Conservation (phyloP, 2,888 invertebrate species). For the Invenusta paracnida region DNA sequence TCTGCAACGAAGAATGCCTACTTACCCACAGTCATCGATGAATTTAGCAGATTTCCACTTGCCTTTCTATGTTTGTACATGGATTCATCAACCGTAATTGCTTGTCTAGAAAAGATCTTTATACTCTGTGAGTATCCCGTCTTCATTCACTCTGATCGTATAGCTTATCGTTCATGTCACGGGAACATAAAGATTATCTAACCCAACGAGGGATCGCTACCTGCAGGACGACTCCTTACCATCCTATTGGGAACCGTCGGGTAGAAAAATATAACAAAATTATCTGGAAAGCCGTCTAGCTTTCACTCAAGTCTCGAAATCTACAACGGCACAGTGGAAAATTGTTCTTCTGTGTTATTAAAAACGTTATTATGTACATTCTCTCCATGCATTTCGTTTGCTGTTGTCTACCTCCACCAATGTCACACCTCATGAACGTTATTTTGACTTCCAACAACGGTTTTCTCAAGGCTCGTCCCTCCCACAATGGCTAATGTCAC, state of each 20-base stretch:
- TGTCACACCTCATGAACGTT: not conserved
- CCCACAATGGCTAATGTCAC: not conserved
- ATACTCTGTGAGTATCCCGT: too few species aligned
- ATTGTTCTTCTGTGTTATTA: constrained; percentile 31
- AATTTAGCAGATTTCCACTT: too few species aligned
- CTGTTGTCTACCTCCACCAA: constrained; percentile 36
- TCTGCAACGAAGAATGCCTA: too few species aligned
- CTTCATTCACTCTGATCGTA: too few species aligned
- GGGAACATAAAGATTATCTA: constrained; percentile 41
- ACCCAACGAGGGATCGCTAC: constrained; percentile 40
- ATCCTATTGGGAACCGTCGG: constrained; percentile 43
- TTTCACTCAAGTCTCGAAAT: too few species aligned
- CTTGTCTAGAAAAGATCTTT: too few species aligned
- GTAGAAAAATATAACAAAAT: constrained; percentile 45
- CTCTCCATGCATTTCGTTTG: constrained; percentile 45
- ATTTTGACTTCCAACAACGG: not conserved
- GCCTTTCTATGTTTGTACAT: too few species aligned
- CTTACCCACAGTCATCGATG: too few species aligned
- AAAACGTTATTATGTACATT: too few species aligned
- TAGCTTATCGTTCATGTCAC: too few species aligned
- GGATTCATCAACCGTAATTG: too few species aligned
- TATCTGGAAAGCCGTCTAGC: constrained; percentile 45
- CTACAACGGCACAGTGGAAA: constrained; percentile 43
- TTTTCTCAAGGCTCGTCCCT: not conserved
- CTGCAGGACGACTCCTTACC: constrained; percentile 44